Conservation (phyloP, 2,797 vertebrate species). For the Acrossocheilus wenchowensis region DNA sequence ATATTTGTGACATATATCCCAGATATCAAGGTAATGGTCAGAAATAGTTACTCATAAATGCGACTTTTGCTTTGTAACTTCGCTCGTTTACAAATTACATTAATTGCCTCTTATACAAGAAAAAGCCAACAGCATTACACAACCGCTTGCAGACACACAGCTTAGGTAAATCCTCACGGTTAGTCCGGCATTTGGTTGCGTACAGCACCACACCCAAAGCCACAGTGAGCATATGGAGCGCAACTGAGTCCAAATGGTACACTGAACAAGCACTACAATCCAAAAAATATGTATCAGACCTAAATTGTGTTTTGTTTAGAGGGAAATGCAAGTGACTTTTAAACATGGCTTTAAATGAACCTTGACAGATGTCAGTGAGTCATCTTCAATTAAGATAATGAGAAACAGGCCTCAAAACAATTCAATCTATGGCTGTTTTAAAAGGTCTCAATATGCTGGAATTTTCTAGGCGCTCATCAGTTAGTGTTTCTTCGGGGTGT, state of each 20-base stretch:
- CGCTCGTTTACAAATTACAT: constrained; percentile 1
- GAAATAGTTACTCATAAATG: background rate
- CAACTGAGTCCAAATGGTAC: constrained; percentile 34
- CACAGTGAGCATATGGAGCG: constrained; percentile 41
- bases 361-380: constrained; percentile 41
- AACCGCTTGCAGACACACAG: constrained; percentile 9
- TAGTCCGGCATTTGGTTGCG: constrained; percentile 38
- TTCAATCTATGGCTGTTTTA: background rate
- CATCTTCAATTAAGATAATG: constrained; percentile 39
- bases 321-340: background rate
- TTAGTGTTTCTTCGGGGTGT: constrained; percentile 8
- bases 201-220: constrained; percentile 58
- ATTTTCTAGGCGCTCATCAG: background rate
- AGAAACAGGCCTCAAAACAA: constrained; percentile 13
- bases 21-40: background rate
- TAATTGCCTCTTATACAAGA: constrained; percentile 7
- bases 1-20: background rate
- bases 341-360: constrained; percentile 21
- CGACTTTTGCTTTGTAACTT: background rate
- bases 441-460: background rate
- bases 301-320: background rate
- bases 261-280: background rate
- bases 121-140: background rate
- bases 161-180: constrained; percentile 50
- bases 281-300: background rate